Evolutionary conservation across 2,888 invertebrate genomes (phyloP), one percentile per base, ranked within the genome.

Genomic region (Stenurella melanura): DNA sequence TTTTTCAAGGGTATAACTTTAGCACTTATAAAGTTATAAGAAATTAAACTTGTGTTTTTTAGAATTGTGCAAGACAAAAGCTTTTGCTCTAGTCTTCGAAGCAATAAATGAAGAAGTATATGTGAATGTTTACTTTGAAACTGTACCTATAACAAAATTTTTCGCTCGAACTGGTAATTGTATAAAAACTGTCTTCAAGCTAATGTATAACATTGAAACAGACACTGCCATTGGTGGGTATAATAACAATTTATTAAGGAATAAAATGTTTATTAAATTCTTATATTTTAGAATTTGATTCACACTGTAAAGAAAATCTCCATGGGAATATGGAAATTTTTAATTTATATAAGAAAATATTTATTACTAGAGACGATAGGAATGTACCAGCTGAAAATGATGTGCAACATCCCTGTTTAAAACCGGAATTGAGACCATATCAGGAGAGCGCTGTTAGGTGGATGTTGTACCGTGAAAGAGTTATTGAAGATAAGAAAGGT

Each of bases 371-470:
- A 64, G 66, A 60, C 12, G 57, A 50, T 7, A 73, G 38, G 34
- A 42, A 61, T 34, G 34, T 15, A 19, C 15, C 17, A n/a, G 61
- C 60, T 12, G 30, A 56, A 7, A 60, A 66, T 68, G 77, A 81
- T 69, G 85, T 90, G 6, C 89, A 90, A 80, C 91, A 92, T 74
- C 66, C 83, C 0, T 79, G 84, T 77, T 87, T 93, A 60, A 89
- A 90, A 72, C 94, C 94, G 0, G 86, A 81, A 54, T 87, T 95
- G 15, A 88, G 95, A 71, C 90, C 90, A 1, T 95, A 95, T 86
- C 95, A 95, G 87, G 86, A 89, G 76, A 88, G 91, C 64, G 94
- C 94, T 30, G 93, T 95, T 0, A 85, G 87, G 54, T 95, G 95
- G 95, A 93, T 95, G 93, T 82, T 95, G 1, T 81, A 89, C 11